Evolutionary conservation across 2,797 vertebrate species (phyloP).

Genomic region (Pipistrellus pipistrellus): DNA sequence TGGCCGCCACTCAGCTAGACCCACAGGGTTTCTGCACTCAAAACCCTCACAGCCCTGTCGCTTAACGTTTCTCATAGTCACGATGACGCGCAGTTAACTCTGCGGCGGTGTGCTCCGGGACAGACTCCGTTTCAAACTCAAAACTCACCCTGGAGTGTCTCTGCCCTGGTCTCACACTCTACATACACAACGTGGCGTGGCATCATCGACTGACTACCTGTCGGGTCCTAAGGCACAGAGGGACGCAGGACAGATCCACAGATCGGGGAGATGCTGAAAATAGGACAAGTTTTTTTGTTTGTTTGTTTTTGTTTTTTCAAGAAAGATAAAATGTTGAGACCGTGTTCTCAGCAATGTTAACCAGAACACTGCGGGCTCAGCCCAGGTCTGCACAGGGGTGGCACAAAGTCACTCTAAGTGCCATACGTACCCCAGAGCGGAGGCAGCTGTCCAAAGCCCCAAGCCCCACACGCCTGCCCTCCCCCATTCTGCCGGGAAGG

Average conservation of each 20-base stretch:
- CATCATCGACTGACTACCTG: not conserved
- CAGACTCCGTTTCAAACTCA: not conserved
- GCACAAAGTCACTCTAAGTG: not conserved
- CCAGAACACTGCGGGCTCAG: not conserved
- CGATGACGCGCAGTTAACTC: not conserved
- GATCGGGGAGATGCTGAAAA: not conserved
- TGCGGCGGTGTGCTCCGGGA: not conserved
- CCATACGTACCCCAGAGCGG: not conserved
- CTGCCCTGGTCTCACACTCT: not conserved
- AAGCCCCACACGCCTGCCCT: too few species aligned
- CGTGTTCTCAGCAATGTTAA: not conserved
- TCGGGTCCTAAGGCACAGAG: not conserved
- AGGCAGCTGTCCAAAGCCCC: not conserved
- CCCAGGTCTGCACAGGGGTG: not conserved
- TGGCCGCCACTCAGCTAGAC: constrained; percentile 29
- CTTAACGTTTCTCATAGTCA: not conserved
- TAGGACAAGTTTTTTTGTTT: not conserved
- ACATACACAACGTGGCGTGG: not conserved
- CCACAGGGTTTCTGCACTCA: constrained; percentile 51
- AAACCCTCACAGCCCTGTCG: not conserved
- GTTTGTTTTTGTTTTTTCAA: not conserved
- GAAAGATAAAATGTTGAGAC: not conserved
- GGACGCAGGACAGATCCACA: not conserved
- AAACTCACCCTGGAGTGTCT: not conserved
- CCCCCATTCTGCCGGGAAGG: not conserved